Base-by-base conservation (phyloP, 2,888 invertebrate species). In the Mesorhabditis sp. region DNA sequence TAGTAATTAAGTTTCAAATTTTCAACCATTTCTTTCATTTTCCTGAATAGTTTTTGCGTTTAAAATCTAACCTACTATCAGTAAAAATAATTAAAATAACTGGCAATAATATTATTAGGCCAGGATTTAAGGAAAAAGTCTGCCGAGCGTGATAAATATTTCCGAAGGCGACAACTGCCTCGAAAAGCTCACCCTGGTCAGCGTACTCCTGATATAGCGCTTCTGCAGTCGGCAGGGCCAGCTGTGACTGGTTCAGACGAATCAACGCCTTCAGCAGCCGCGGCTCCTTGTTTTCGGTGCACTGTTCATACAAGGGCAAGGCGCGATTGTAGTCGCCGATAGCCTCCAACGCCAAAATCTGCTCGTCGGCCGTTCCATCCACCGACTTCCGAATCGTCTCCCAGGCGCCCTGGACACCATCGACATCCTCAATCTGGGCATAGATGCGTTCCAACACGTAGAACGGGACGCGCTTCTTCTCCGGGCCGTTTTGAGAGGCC, bases 251-350 rank as follows among this genome's bases (percentile, higher is more conserved):
- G 43, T 72, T 72, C 67, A 72, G 61, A 15, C 72, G 69, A 10
- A 72, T 66, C 3, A 72, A 62, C 64, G 69, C 69, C 45, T 67
- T 72, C 13, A 72, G 50, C 67, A 72, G 50, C 28, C 69, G 45
- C 3, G 62, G 42, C 72, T 72, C 71, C 69, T 75, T 70, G 41
- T 75, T 65, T 6, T 73, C 67, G 7, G 66, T 62, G 45, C 44
- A 65, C 4, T 13, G 64, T 28, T 62, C 13, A 61, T 75, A 75
- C 6, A 75, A 65, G 0, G 73, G 69, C 62, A 75, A 65, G 10
- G 75, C 72, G 42, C 73, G 73, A 41, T 68, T 74, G 66, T 75
- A 75, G 67, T 75, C 73, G 43, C 75, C 75, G 63, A 67, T 71
- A 4, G 75, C 75, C 66, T 75, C 75, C 7, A 73, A 58, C 2